Percentiles rank a stretch among this genome's conserved stretches.
These are phyloP conservation scores for Operophtera brumata DNA, from an alignment of 2,888 invertebrate species.

Conservation along the genomic window DNA sequence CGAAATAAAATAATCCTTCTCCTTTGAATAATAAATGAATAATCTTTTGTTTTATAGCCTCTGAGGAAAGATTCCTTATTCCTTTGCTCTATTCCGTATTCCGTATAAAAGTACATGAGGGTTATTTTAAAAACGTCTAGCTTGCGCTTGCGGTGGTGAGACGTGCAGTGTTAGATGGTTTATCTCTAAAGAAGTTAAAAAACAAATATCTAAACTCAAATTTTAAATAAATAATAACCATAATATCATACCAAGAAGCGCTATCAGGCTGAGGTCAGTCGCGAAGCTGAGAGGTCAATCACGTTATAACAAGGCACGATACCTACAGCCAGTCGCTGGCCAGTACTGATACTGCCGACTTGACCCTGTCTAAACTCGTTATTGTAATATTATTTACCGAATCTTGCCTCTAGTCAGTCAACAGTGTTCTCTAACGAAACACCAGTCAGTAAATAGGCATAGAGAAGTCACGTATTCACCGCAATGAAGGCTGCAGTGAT, in stretches of 20 bases:
- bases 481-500: slow-evolving; percentile 56
- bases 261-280: slow-evolving; percentile 62
- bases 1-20: no score
- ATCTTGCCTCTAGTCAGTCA: slow-evolving; percentile 27
- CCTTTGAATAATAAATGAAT: no score
- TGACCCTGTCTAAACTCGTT: slow-evolving; percentile 47
- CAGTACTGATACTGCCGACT: slow-evolving; percentile 29
- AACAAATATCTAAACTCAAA: neutral
- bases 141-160: no score
- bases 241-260: slow-evolving; percentile 40
- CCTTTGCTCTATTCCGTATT: no score
- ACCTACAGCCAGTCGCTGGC: slow-evolving; percentile 11
- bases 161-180: no score
- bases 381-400: slow-evolving; percentile 26
- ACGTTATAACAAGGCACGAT: slow-evolving; percentile 14
- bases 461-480: slow-evolving; percentile 18
- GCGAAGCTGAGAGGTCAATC: slow-evolving; percentile 50
- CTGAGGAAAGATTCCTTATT: no score
- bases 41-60: no score
- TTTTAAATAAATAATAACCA: slow-evolving; percentile 37
- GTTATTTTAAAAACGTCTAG: no score
- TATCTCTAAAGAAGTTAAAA: neutral
- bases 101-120: no score
- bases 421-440: slow-evolving; percentile 23
- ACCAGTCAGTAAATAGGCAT: slow-evolving; percentile 29